Conservation (phyloP, 2,797 vertebrate genomes). For the Eutrigla gurnardus region DNA sequence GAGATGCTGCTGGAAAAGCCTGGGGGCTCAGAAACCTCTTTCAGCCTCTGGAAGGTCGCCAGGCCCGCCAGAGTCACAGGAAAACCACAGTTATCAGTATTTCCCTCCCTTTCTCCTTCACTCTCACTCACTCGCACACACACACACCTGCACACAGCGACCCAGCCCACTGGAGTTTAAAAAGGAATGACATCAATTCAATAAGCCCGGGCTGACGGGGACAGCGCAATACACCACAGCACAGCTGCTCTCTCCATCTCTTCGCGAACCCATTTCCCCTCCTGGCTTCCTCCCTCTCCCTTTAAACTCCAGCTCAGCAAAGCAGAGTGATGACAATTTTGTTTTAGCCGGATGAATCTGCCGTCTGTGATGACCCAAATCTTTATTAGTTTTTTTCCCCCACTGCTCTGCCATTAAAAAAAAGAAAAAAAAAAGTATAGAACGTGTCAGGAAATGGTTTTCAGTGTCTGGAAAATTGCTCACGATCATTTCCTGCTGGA, state of each 20-base stretch:
- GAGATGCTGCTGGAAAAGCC: slow-evolving; percentile 56
- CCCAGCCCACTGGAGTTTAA: slow-evolving; percentile 63
- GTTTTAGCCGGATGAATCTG: slow-evolving; percentile 76
- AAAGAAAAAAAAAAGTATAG: slow-evolving; percentile 13
- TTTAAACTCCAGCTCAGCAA: slow-evolving; percentile 68
- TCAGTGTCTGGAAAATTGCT: slow-evolving; percentile 50
- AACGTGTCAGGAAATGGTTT: slow-evolving; percentile 43
- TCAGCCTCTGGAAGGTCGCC: slow-evolving; percentile 64
- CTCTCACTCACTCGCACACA: slow-evolving; percentile 12
- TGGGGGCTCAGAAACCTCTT: slow-evolving; percentile 55
- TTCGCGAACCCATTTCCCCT: slow-evolving; percentile 71
- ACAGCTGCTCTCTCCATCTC: slow-evolving; percentile 67
- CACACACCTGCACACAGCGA: slow-evolving; percentile 53
- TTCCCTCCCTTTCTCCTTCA: slow-evolving; percentile 9
- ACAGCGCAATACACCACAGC: slow-evolving; percentile 62
- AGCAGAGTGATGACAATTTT: slow-evolving; percentile 73
- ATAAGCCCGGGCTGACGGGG: slow-evolving; percentile 68
- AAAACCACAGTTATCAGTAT: slow-evolving; percentile 52
- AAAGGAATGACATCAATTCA: slow-evolving; percentile 74
- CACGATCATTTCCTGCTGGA: slow-evolving; percentile 46
- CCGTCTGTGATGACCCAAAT: slow-evolving; percentile 72
- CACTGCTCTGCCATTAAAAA: slow-evolving; percentile 24
- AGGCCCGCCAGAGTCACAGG: slow-evolving; percentile 51
- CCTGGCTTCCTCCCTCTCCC: slow-evolving; percentile 62
- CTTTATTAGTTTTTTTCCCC: slow-evolving; percentile 52